Conservation (phyloP, 2,888 invertebrate species). For the Agelastica alni region DNA sequence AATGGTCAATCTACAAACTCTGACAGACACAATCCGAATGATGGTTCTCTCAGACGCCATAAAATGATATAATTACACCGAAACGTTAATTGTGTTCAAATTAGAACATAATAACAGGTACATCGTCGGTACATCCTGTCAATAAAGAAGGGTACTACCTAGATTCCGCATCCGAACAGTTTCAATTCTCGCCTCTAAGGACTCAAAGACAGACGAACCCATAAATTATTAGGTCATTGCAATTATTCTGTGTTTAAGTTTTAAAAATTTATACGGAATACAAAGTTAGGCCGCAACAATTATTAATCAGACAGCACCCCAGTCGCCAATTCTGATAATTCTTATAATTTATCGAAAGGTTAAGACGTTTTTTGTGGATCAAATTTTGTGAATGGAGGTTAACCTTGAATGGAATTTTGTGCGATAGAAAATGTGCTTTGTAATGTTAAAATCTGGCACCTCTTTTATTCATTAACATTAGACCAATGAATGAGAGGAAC, state of each 20-base stretch:
- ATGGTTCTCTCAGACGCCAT: constrained; percentile 50
- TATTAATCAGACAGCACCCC: too few species aligned
- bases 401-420: too few species aligned
- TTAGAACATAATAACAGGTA: constrained; percentile 56
- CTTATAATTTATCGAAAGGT: too few species aligned
- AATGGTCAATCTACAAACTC: constrained; percentile 2
- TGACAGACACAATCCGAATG: constrained; percentile 42
- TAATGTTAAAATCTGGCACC: too few species aligned
- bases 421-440: too few species aligned
- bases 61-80: constrained; percentile 56
- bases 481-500: too few species aligned
- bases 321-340: too few species aligned
- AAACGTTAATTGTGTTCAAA: constrained; percentile 56
- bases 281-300: too few species aligned
- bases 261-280: constrained; percentile 50
- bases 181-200: constrained; percentile 37
- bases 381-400: too few species aligned
- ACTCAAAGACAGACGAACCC: constrained; percentile 31
- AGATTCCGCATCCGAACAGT: constrained; percentile 19
- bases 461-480: too few species aligned
- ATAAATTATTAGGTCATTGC: constrained; percentile 50
- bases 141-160: constrained; percentile 32
- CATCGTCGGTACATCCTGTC: constrained; percentile 39
- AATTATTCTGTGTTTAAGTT: constrained; percentile 54
- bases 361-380: too few species aligned